phyloP scores from a whole-genome alignment of 2,888 invertebrate genomes.

The Tholera decimalis region DNA sequence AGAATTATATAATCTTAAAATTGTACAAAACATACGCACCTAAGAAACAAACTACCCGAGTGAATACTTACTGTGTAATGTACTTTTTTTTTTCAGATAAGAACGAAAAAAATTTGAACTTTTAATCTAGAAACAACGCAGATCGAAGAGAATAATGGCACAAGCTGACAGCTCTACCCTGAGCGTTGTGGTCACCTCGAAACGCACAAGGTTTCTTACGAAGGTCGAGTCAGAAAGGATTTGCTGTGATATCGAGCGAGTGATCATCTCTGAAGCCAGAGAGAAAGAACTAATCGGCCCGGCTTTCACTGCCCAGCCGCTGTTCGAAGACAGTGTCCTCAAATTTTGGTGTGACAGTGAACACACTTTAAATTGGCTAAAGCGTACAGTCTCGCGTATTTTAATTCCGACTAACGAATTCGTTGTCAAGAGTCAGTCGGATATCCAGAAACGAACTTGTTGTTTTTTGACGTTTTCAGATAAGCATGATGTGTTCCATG shows the following conservation, averaged over 20 bases:
- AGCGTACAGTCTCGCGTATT: background rate
- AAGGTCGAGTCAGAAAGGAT: background rate
- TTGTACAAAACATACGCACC: no score
- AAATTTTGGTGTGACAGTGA: slow-evolving; percentile 19
- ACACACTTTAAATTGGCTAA: slow-evolving; percentile 13
- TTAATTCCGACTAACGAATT: background rate
- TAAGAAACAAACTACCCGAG: no score
- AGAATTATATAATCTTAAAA: no score
- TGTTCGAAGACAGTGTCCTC: background rate
- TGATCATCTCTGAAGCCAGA: slow-evolving; percentile 6
- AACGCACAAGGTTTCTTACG: background rate
- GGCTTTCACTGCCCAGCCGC: background rate
- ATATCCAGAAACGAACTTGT: background rate
- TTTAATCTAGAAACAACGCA: background rate
- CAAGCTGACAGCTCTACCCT: background rate
- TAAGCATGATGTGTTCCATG: accelerated
- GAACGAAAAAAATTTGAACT: background rate
- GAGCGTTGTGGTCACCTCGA: background rate
- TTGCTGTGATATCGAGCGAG: background rate
- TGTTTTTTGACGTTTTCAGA: background rate
- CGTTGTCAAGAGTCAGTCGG: slow-evolving; percentile 3
- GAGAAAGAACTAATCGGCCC: background rate
- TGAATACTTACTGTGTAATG: no score
- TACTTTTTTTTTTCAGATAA: background rate
- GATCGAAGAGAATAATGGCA: background rate